Evolutionary conservation across 2,797 vertebrate species (phyloP).

Genomic region (Rhincodon typus): DNA sequence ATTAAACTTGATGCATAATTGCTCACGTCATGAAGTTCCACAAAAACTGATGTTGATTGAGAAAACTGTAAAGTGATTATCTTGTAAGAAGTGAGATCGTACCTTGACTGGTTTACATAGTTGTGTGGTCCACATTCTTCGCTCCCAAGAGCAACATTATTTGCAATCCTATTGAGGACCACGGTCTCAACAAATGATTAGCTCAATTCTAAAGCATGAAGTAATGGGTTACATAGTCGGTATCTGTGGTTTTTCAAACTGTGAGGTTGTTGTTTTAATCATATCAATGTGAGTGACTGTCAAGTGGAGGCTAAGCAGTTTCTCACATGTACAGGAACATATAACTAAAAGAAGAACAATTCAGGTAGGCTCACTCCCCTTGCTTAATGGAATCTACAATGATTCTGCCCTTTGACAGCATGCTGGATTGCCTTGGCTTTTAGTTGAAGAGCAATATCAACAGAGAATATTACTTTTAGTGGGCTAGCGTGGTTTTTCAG

Average conservation of each 20-base stretch:
- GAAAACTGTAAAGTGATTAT: not conserved
- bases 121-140: not conserved
- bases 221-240: not conserved
- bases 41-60: not conserved
- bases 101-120: not conserved
- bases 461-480: not conserved
- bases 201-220: not conserved
- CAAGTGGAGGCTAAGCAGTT: not conserved
- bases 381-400: not conserved
- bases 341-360: not conserved
- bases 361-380: not conserved
- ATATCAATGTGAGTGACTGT: not conserved
- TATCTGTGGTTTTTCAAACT: not conserved
- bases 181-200: not conserved
- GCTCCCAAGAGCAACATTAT: not conserved
- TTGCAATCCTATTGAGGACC: not conserved
- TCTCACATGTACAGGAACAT: not conserved
- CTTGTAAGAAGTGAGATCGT: not conserved
- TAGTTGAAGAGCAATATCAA: not conserved
- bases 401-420: not conserved
- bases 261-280: not conserved
- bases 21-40: not conserved
- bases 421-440: not conserved
- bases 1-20: not conserved
- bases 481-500: too few relatives aligned